A percentile compares a stretch with the other conserved stretches of the same genome.
phyloP scores from a whole-genome alignment of 2,113 vertebrate species.

The Dicerorhinus sumatrensis region DNA sequence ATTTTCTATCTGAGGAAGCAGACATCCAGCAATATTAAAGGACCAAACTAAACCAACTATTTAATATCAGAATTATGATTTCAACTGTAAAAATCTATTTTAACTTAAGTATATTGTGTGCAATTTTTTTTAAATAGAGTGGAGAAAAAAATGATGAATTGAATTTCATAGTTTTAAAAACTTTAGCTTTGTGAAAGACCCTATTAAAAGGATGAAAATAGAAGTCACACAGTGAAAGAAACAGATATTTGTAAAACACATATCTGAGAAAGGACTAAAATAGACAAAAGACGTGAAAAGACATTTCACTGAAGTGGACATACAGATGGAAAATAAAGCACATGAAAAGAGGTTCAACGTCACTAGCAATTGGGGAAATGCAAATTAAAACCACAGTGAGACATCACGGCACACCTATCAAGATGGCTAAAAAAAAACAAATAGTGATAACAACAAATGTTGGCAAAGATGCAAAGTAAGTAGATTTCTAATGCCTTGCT shows the following conservation, averaged over 20 bases:
- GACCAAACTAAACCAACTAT: constrained; percentile 28
- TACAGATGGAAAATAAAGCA: not conserved
- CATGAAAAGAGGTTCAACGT: not conserved
- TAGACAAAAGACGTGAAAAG: not conserved
- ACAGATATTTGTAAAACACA: not conserved
- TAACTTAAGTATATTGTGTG: not conserved
- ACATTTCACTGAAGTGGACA: not conserved
- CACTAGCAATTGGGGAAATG: not conserved
- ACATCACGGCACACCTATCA: no score
- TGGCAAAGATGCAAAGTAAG: not conserved
- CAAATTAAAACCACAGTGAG: not conserved
- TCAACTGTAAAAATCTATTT: not conserved
- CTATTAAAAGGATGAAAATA: not conserved
- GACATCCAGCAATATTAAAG: constrained; percentile 31
- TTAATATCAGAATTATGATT: not conserved
- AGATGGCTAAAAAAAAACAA: not conserved
- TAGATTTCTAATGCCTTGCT: not conserved
- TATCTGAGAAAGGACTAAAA: not conserved
- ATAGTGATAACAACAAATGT: not conserved
- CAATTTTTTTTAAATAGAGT: constrained; percentile 6
- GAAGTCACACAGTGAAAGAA: not conserved
- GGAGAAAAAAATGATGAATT: not conserved
- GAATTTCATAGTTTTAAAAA: not conserved
- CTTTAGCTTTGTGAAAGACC: not conserved
- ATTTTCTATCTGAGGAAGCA: not conserved